Conservation (phyloP, 1,140 invertebrate species). For the Drosophila pallidifrons region DNA sequence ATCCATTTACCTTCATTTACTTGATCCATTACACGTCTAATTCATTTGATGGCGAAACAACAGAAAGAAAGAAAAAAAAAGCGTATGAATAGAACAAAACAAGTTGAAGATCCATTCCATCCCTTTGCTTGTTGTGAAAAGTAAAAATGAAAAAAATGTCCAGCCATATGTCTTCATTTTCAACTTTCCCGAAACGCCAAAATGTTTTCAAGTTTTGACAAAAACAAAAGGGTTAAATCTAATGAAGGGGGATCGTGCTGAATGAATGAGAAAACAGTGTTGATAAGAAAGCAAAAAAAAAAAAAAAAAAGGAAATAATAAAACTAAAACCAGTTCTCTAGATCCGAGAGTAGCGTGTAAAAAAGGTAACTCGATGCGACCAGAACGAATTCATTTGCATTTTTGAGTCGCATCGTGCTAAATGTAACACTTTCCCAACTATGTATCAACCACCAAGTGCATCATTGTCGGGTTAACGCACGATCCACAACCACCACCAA, state of each 20-base stretch:
- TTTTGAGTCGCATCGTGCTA: conserved; percentile 23
- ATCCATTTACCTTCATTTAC: conserved; percentile 19
- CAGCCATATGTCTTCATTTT: conserved; percentile 68
- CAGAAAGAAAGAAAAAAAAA: background rate
- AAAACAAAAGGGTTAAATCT: conserved; percentile 4
- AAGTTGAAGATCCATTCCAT: conserved; percentile 22
- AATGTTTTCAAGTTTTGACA: conserved; percentile 48
- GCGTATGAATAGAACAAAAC: conserved; percentile 12
- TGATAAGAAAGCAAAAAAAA: background rate
- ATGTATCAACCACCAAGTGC: conserved; percentile 29
- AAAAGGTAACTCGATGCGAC: conserved; percentile 39
- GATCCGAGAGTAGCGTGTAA: background rate
- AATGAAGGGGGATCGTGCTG: background rate
- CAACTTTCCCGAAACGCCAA: conserved; percentile 54
- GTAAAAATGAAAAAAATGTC: conserved; percentile 6
- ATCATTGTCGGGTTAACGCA: conserved; percentile 6
- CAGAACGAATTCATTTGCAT: conserved; percentile 72
- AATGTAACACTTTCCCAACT: conserved; percentile 42
- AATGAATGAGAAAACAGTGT: conserved; percentile 30
- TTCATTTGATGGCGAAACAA: background rate
- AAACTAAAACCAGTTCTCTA: conserved; percentile 10
- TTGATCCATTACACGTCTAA: conserved; percentile 18
- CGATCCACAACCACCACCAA: conserved; percentile 15
- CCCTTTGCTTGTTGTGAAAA: conserved; percentile 32
- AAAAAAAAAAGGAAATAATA: no score